Base-by-base conservation (phyloP, 2,888 invertebrate genomes). In the Cataglyphis albicans region DNA sequence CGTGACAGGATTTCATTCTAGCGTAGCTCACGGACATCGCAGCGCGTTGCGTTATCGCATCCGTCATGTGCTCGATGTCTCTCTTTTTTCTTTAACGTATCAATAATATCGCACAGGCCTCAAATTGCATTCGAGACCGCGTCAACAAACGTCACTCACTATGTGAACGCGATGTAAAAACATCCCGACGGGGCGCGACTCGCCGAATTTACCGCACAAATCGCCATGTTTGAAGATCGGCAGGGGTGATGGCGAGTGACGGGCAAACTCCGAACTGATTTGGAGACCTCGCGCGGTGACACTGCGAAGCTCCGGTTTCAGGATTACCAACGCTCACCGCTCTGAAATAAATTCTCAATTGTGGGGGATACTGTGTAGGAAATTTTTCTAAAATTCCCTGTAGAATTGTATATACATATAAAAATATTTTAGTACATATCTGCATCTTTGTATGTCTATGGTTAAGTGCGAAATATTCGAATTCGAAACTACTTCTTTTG, bases 11-110 rank as follows among this genome's bases (percentile, higher is more conserved):
- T 57, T 88, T 91, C 61, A 80, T 80, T 5, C 78, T 80, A 2
- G 78, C 75, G 29, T 80, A 80, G 15, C 78, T 89, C 64, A 92
- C 81, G 84, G 93, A 91, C 92, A 93, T 90, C 74, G 84, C 87
- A 15, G 3, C 59, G 38, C 6, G 70, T 48, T 3, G 7, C 35
- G 70, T 68, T 25, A 29, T 89, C n/a, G 32, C 38, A 32, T 25
- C 21, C 59, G 61, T 32, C 63, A 38, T 9, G 52, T 18, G 35
- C 15, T 15, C 52, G 15, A 10, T 15, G 57, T 57, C 57, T 35
- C 5, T 18, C 18, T 48, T 48, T 5, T 48, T 1, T 52, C 6
- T 41, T 9, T 32, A 59, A 68, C 75, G 48, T 44, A 21, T 15
- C n/a, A 52, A 10, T 18, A 18, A 41, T n/a, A 12, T 12, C 29